Evolutionary conservation across 2,797 vertebrate species (phyloP), one percentile per base, ranked within the genome.

Genomic region (Peromyscus eremicus): DNA sequence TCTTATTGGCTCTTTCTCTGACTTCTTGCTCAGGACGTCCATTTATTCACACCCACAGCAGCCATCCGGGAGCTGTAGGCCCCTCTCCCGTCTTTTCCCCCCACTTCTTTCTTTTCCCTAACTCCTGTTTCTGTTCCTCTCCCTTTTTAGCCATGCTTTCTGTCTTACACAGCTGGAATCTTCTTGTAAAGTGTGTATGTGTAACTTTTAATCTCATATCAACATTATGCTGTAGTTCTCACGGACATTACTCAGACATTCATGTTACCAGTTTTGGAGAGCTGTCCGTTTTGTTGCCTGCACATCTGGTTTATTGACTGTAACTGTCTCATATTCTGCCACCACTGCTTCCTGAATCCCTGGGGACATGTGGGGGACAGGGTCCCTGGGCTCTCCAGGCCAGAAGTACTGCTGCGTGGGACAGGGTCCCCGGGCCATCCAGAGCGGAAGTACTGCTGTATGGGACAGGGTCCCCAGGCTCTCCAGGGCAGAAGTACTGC

Each of bases 181-280:
- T 34, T 83, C 73, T 80, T 81, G 52, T 52, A 73, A 87, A 82
- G 16, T 55, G 8, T 81, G 12, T 43, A 43, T 13, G 52, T 21
- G 76, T 66, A 55, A 43, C 66, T 94, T 94, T 94, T 77, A 11
- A 29, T 55, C 92, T 62, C 73, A 82, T 55, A 49, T 37, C 49
- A 60, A 40, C 10, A 55, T 81, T 66, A 76, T 29, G 34, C 71
- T 91, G 6, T 23, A 64, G 25, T 85, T 95, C 34, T 92, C 23
- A 73, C 57, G 80, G 75, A 66, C 10, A 3, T 37, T 60, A 70
- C 85, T 52, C 27, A 55, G 8, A 43, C 23, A 49, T 77, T 71
- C 27, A 49, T 17, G 80, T 40, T 17, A 21, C 46, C 2, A 60
- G 2, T 8, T 55, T 21, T 70, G 32, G 71, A 60, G 66, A 68